These are phyloP conservation scores for Agrotis exclamationis DNA, from an alignment of 2,888 invertebrate genomes.

Conservation along the genomic window DNA sequence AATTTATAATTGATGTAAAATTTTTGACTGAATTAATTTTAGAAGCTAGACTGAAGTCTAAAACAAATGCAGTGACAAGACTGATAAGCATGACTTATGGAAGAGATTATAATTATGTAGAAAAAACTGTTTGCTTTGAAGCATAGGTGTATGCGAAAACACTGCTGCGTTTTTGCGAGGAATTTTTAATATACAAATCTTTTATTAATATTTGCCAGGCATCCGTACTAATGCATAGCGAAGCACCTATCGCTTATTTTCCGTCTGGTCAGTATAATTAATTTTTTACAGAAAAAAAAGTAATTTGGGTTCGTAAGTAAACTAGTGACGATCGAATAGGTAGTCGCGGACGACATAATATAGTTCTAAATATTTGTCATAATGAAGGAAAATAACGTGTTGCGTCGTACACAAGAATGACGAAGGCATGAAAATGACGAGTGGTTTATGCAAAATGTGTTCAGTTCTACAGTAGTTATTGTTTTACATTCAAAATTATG, in stretches of 20 bases:
- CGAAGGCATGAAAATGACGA: neutral
- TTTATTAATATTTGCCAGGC: neutral
- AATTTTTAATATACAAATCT: neutral
- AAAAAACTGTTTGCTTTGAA: conserved; percentile 9
- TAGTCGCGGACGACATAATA: neutral
- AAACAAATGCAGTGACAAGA: conserved; percentile 16
- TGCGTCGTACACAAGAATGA: neutral
- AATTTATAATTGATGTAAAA: conserved; percentile 36
- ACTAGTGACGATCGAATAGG: neutral
- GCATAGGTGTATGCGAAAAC: neutral
- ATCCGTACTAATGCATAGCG: too few relatives aligned
- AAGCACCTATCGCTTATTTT: too few relatives aligned
- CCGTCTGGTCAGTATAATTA: too few relatives aligned
- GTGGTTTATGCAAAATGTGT: neutral
- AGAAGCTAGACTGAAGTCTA: conserved; percentile 4
- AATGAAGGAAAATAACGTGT: neutral
- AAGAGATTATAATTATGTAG: conserved; percentile 2
- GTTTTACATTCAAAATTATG: neutral
- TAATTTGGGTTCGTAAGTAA: neutral
- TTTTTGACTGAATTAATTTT: conserved; percentile 26
- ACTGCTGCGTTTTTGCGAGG: neutral
- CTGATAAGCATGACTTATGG: conserved; percentile 37
- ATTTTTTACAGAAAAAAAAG: too few relatives aligned
- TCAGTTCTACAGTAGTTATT: neutral
- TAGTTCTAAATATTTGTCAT: neutral